Base-by-base conservation (phyloP, 1,140 invertebrate species). In the Atopsyche davidsoni region DNA sequence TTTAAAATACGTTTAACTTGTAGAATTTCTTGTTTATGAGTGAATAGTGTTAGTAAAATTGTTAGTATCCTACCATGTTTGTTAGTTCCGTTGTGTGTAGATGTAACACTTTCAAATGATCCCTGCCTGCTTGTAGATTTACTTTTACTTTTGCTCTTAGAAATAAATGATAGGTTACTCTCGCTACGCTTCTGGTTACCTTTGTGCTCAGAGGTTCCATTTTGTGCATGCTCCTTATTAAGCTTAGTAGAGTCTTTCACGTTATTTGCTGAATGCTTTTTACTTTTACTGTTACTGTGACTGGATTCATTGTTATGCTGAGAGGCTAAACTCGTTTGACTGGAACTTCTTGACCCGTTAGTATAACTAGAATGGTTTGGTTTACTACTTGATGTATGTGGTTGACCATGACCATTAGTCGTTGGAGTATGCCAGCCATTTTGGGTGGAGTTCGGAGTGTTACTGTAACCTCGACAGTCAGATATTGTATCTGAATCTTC, bases 401-500 rank as follows among this genome's bases (percentile, higher is more conserved):
- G 13, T 24, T 41, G 47, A 11, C 46, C 44, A 32, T 58, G 51
- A 1, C 55, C 51, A 24, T 54, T 54, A 44, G 47, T 58, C 7
- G 47, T 51, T 14, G 72, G 72, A 49, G 69, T 73, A 51, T 74
- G 72, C 72, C 72, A 74, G 10, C 72, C 72, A 46, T 73, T 74
- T 22, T 48, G 36, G n/a, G 70, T 64, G 21, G 70, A 72, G 9
- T 67, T 68, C 7, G 70, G 72, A 1, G 72, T 72, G 34, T 68
- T 72, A 50, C 70, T 72, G 41, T 68, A 70, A 34, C 69, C 72
- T 46, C 69, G 70, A 40, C 70, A 69, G 46, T 71, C 69, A 4
- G 60, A 60, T 28, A 72, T 72, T 65, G 73, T 73, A 62, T 74
- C 73, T 0, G 73, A 74, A 58, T 75, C 73, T 46, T 73, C 72